These are phyloP conservation scores for Mizuhopecten yessoensis DNA, from an alignment of 1,140 invertebrate species.

Conservation along the genomic window DNA sequence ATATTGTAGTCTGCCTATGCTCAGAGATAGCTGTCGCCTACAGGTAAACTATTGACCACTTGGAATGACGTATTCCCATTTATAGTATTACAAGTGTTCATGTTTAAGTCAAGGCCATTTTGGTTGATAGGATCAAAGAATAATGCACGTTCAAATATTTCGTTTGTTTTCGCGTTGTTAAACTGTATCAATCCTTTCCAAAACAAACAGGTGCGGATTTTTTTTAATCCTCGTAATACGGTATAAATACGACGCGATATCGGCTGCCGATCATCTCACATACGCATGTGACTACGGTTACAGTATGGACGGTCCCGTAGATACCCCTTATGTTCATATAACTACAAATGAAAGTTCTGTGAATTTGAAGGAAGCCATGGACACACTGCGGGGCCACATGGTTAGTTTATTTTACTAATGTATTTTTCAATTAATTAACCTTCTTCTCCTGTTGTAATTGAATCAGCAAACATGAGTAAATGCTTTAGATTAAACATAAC, in stretches of 20 bases:
- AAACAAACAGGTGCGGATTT: neutral
- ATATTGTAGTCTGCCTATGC: too few relatives aligned
- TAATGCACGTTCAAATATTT: too few relatives aligned
- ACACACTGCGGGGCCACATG: neutral
- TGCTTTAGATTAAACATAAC: too few relatives aligned
- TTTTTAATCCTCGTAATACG: neutral
- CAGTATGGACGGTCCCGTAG: neutral
- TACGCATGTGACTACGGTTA: neutral
- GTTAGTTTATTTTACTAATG: neutral
- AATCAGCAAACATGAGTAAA: too few relatives aligned
- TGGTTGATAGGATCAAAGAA: neutral
- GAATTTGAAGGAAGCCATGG: neutral
- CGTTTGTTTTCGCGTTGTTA: too few relatives aligned
- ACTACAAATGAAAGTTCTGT: neutral
- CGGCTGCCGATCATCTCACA: neutral
- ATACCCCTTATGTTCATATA: neutral
- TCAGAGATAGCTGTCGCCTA: too few relatives aligned
- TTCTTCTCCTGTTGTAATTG: too few relatives aligned
- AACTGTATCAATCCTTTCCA: too few relatives aligned
- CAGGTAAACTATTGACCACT: too few relatives aligned
- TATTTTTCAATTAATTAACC: neutral
- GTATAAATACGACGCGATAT: neutral
- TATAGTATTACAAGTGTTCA: too few relatives aligned
- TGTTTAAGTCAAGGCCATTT: neutral
- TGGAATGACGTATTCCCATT: too few relatives aligned